phyloP scores from a whole-genome alignment of 2,113 vertebrate genomes.

The Lutjanus erythropterus region DNA sequence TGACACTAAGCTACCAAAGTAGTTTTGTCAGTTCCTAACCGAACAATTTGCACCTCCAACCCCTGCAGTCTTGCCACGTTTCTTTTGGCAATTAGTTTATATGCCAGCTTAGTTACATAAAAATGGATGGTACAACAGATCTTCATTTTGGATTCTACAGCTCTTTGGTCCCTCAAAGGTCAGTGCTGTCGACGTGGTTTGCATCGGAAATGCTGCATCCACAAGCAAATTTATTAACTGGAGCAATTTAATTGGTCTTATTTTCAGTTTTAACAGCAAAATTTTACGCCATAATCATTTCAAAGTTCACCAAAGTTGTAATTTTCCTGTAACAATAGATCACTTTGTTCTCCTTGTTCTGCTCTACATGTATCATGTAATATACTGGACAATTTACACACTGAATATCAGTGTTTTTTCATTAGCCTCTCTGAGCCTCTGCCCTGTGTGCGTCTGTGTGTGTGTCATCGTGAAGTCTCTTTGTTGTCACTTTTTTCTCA shows the following conservation, averaged over 20 bases:
- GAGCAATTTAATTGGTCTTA: too few relatives aligned
- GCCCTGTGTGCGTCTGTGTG: neutral
- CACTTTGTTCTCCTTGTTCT: neutral
- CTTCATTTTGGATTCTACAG: neutral
- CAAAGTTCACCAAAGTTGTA: neutral
- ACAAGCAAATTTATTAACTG: neutral
- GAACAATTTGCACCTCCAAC: too few relatives aligned
- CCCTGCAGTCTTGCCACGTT: too few relatives aligned
- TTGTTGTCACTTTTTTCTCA: slow-evolving; percentile 68
- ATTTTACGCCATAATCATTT: too few relatives aligned
- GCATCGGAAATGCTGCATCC: neutral
- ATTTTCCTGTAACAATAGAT: neutral
- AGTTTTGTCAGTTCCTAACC: too few relatives aligned
- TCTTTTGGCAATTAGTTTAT: too few relatives aligned
- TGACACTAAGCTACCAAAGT: too few relatives aligned
- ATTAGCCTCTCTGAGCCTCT: neutral
- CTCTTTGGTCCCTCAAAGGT: neutral
- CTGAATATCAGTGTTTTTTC: neutral
- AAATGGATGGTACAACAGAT: too few relatives aligned
- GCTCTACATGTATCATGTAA: neutral
- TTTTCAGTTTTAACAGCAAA: too few relatives aligned
- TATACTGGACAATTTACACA: neutral
- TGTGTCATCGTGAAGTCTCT: slow-evolving; percentile 37
- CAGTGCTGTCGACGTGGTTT: neutral
- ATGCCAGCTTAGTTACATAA: too few relatives aligned